Base-by-base conservation (phyloP, 2,888 invertebrate genomes). In the Lissocephala sabroskyi region DNA sequence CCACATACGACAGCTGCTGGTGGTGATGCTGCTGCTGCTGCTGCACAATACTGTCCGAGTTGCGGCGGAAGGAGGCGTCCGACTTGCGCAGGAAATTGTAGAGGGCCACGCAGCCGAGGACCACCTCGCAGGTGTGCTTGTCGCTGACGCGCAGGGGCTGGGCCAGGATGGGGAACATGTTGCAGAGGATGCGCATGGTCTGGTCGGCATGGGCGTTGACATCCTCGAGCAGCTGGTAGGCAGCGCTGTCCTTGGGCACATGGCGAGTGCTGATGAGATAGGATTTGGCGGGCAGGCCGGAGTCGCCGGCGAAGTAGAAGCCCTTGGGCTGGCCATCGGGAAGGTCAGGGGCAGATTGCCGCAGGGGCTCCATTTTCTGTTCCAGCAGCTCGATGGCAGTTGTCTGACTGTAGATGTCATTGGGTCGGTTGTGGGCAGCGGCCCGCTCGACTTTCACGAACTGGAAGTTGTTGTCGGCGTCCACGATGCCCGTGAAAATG, bases 11-110 rank as follows among this genome's bases (percentile, higher is more conserved):
- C n/a, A 64, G 44, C 18, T 73, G 66, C 13, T 57, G 35, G 9
- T 35, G 73, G 11, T 57, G 35, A 6, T 35, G 73, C 5, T 61
- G 65, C 13, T 45, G 51, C 1, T 59, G 56, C 13, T 73, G 73
- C 33, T 65, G 65, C 23, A 65, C 65, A 41, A 73, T 75, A 52
- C 59, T 65, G 45, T 82, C 79, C 16, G 81, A 79, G 49, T 73
- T 76, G 44, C 81, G 74, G 17, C 74, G 79, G 51, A 80, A 82
- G 7, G 78, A 67, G 32, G 65, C 64, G 47, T 82, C 79, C 13
- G 80, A 80, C 56, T 82, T 82, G 10, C 82, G 81, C 65, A 82
- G 65, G 54, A 81, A 82, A 62, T 82, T 82, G 43, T 82, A 82
- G 5, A 82, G 55, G n/a, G 82, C 81, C 49, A 82, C 78, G 58